Percentiles rank a stretch among this genome's conserved stretches.
phyloP scores from a whole-genome alignment of 1,140 invertebrate species.

The Lepeophtheirus salmonis region DNA sequence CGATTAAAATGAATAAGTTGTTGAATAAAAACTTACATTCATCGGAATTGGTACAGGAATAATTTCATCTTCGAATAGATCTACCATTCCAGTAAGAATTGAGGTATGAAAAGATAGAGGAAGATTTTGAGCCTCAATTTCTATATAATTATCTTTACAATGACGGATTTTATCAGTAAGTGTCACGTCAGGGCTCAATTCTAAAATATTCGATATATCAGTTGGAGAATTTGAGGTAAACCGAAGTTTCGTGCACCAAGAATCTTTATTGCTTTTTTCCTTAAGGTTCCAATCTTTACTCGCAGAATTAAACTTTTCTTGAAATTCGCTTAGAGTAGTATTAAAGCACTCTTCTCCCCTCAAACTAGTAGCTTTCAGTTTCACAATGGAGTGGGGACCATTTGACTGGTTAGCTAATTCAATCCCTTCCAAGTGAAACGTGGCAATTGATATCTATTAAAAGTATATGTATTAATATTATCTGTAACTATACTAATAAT shows the following conservation, averaged over 20 bases:
- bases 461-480: too few relatives aligned
- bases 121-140: conserved; percentile 44
- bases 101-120: conserved; percentile 53
- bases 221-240: not conserved
- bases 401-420: conserved; percentile 58
- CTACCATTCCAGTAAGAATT: conserved; percentile 50
- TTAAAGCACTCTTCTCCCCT: conserved; percentile 57
- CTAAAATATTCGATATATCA: conserved; percentile 1
- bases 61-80: conserved; percentile 67
- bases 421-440: conserved; percentile 56
- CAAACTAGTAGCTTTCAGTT: conserved; percentile 54
- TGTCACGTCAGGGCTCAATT: not conserved
- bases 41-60: conserved; percentile 53
- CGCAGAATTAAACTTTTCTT: conserved; percentile 31
- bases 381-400: conserved; percentile 48
- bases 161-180: not conserved
- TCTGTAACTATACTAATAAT: too few relatives aligned
- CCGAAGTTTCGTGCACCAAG: not conserved
- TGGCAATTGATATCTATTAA: conserved; percentile 62
- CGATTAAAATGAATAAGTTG: conserved; percentile 4
- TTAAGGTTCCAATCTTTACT: not conserved
- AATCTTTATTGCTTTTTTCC: not conserved
- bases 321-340: conserved; percentile 82
- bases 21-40: conserved; percentile 34
- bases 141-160: conserved; percentile 30